Evolutionary conservation across 2,797 vertebrate genomes (phyloP).

Genomic region (Crocodylus rhombifer): DNA sequence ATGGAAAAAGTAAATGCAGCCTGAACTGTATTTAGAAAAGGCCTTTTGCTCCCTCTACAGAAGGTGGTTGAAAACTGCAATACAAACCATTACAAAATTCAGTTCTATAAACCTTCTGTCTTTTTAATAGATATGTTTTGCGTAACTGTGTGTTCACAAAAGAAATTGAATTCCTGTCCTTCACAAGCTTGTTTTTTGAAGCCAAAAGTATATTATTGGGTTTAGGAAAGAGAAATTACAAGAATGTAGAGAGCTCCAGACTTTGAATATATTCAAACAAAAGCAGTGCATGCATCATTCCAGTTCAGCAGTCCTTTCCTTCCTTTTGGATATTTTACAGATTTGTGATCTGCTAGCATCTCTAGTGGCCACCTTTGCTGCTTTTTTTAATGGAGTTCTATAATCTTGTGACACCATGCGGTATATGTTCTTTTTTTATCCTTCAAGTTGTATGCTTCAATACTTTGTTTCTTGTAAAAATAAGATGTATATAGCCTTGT

Average conservation of each 20-base stretch:
- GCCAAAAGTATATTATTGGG: background rate
- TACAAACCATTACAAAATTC: background rate
- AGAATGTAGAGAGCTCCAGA: background rate
- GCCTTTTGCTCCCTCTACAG: constrained; percentile 74
- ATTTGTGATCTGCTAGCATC: background rate
- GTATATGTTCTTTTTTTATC: background rate
- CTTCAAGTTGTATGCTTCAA: background rate
- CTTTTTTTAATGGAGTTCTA: background rate
- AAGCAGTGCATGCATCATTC: background rate
- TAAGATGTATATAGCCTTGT: background rate
- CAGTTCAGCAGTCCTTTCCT: background rate
- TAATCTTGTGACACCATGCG: background rate
- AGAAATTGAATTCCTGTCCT: background rate
- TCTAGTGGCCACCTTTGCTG: background rate
- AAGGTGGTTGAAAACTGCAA: constrained; percentile 69
- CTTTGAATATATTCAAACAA: background rate
- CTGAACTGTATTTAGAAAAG: constrained; percentile 35
- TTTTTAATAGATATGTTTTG: background rate
- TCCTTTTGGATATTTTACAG: background rate
- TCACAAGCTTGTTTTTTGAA: background rate
- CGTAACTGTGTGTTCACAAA: background rate
- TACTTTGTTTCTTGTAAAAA: background rate
- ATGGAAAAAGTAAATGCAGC: background rate
- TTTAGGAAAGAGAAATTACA: background rate
- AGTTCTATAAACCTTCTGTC: background rate